Evolutionary conservation across 2,113 vertebrate species (phyloP).

Genomic region (Pseudopipra pipra): DNA sequence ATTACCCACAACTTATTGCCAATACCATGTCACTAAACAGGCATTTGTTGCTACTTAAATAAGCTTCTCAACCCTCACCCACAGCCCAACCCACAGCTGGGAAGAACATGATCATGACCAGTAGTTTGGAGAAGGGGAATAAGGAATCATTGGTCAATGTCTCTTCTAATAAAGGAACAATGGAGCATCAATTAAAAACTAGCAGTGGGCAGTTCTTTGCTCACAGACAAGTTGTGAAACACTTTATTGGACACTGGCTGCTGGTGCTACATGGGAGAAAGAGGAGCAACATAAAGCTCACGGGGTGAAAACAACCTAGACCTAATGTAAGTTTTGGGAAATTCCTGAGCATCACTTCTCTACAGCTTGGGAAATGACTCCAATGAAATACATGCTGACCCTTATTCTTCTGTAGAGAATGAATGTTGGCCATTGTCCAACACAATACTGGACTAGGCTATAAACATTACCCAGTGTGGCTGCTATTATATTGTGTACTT

Average conservation of each 20-base stretch:
- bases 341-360: not conserved
- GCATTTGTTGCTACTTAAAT: not conserved
- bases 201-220: not conserved
- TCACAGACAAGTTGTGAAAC: not conserved
- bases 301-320: not conserved
- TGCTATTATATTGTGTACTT: not conserved
- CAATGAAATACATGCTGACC: not conserved
- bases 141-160: not conserved
- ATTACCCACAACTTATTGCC: not conserved
- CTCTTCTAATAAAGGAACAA: not conserved
- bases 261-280: not conserved
- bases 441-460: fast-evolving
- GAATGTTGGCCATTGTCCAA: not conserved
- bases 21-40: not conserved
- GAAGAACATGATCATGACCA: not conserved
- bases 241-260: not conserved
- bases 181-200: not conserved
- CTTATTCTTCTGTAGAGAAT: not conserved
- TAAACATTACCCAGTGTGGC: not conserved
- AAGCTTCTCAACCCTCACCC: not conserved
- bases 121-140: not conserved
- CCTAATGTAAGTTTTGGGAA: not conserved
- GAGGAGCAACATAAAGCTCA: not conserved
- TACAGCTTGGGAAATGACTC: not conserved
- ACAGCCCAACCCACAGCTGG: no score